These are phyloP conservation scores for Rhinolophus ferrumequinum DNA, from an alignment of 2,113 vertebrate species.

Conservation along the genomic window DNA sequence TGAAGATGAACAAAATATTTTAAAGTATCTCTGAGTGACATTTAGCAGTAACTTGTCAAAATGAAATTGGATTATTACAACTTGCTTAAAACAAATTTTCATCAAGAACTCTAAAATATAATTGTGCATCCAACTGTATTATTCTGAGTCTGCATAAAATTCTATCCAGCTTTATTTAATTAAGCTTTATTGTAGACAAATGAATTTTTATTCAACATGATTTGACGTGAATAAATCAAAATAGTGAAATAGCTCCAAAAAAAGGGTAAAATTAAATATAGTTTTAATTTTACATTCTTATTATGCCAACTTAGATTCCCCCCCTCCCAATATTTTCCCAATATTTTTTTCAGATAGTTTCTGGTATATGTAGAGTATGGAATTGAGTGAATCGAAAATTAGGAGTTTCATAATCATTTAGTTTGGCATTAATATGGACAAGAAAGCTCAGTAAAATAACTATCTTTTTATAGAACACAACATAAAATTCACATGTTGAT, in stretches of 20 bases:
- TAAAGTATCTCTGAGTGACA: constrained; percentile 59
- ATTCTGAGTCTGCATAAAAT: constrained; percentile 50
- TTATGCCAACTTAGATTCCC: neutral
- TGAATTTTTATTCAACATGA: constrained; percentile 32
- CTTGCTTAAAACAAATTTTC: constrained; percentile 62
- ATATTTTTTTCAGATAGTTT: neutral
- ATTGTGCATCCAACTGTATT: constrained; percentile 32
- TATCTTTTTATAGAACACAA: neutral
- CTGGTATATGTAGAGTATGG: accelerated
- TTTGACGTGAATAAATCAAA: constrained; percentile 58
- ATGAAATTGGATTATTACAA: constrained; percentile 66
- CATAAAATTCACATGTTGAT: neutral
- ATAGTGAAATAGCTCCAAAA: constrained; percentile 17
- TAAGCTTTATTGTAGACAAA: constrained; percentile 43
- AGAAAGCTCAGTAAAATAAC: neutral
- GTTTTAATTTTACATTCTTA: constrained; percentile 5
- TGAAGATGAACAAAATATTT: constrained; percentile 29
- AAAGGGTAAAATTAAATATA: neutral
- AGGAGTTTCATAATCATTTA: neutral
- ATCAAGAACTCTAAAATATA: constrained; percentile 49
- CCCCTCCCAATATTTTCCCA: neutral
- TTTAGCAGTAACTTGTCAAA: constrained; percentile 67
- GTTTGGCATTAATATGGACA: neutral
- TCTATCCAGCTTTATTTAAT: constrained; percentile 52
- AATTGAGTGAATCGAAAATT: neutral